These are phyloP conservation scores for Apaloderma vittatum DNA, from an alignment of 2,113 vertebrate genomes.

Conservation along the genomic window DNA sequence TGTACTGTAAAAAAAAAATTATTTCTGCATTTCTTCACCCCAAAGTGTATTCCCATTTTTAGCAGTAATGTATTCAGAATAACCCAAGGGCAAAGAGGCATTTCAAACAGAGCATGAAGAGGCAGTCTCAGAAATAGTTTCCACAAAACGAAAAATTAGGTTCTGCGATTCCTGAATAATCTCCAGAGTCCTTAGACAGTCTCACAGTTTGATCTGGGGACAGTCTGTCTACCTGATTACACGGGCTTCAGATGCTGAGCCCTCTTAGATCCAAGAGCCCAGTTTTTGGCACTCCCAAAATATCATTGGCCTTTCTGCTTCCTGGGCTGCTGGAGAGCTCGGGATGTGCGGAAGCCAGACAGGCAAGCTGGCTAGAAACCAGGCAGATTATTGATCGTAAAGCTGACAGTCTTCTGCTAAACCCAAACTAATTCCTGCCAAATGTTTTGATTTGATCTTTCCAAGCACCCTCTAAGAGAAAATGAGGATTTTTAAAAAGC, in stretches of 20 bases:
- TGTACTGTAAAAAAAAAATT: neutral
- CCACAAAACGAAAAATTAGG: neutral
- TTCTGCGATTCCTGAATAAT: neutral
- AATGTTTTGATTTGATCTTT: conserved; percentile 44
- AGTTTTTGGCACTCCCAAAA: conserved; percentile 21
- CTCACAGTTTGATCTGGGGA: neutral
- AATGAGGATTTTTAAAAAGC: neutral
- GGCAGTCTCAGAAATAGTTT: neutral
- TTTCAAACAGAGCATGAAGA: neutral
- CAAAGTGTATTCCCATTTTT: neutral
- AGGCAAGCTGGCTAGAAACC: conserved; percentile 20
- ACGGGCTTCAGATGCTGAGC: neutral
- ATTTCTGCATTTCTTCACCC: neutral
- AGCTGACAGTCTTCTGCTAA: conserved; percentile 13
- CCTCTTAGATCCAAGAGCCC: neutral
- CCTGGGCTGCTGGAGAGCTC: neutral
- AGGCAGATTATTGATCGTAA: conserved; percentile 28
- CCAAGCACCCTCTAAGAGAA: neutral
- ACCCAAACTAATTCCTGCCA: conserved; percentile 14
- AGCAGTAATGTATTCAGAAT: neutral
- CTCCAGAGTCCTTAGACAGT: neutral
- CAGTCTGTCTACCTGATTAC: neutral
- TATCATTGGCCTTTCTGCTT: conserved; percentile 15
- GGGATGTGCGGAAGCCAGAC: neutral
- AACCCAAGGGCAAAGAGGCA: neutral